A percentile compares a stretch with the other conserved stretches of the same genome.
Conservation (phyloP, 2,113 vertebrate species). For the Rhinoderma darwinii region DNA sequence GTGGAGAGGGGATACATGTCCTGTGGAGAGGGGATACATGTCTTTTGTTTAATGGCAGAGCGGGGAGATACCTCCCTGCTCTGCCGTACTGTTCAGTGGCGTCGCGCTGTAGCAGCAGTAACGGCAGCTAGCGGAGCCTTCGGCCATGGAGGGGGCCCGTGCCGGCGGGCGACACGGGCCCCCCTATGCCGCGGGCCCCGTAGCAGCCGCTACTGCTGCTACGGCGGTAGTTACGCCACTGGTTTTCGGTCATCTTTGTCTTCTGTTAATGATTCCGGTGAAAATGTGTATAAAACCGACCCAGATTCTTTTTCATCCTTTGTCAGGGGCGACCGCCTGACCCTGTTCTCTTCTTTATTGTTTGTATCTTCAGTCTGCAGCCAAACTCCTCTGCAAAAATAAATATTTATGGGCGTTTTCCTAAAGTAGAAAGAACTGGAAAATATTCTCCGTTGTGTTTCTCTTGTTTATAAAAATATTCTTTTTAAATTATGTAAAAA, state of each 20-base stretch:
- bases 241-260: background rate
- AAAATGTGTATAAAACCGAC: background rate
- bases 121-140: no score
- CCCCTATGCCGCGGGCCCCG: no score
- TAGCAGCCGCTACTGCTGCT: no score
- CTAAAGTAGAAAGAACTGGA: background rate
- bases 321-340: background rate
- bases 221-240: no score
- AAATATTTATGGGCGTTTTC: conserved; percentile 53
- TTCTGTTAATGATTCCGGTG: background rate
- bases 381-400: conserved; percentile 48
- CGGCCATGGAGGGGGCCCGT: no score
- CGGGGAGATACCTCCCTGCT: no score
- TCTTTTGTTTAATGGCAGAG: no score
- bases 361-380: conserved; percentile 17
- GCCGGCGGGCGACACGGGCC: no score
- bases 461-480: conserved; percentile 24
- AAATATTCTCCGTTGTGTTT: background rate
- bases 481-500: background rate
- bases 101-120: no score
- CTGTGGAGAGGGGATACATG: no score
- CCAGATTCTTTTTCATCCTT: background rate
- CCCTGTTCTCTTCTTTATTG: background rate
- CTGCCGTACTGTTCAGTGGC: no score
- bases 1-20: no score